Percentiles rank a stretch among this genome's conserved stretches.
Conservation (phyloP, 2,888 invertebrate species). For the Pantelozetes paolii region DNA sequence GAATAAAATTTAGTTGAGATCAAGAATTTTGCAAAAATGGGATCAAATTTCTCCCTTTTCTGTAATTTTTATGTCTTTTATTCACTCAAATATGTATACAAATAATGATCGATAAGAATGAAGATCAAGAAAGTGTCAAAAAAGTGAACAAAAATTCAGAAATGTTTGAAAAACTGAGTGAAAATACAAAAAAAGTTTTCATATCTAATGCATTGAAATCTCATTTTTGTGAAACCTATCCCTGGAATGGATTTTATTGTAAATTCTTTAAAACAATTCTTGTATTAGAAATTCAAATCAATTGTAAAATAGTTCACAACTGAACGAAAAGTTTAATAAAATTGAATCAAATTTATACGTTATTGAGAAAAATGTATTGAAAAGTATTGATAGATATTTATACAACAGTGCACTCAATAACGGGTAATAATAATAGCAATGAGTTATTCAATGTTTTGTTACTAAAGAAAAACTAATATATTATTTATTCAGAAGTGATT, state of each 20-base stretch:
- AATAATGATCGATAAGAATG: conserved; percentile 27
- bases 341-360: too few species aligned
- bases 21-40: not conserved
- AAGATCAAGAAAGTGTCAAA: conserved; percentile 33
- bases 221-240: conserved; percentile 16
- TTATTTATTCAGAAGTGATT: conserved; percentile 13
- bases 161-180: conserved; percentile 2
- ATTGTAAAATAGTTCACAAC: not conserved
- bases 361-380: too few species aligned
- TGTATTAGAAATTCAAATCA: conserved; percentile 33
- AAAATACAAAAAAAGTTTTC: conserved; percentile 8
- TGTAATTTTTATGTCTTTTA: conserved; percentile 12
- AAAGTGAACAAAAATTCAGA: conserved; percentile 7
- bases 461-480: too few species aligned
- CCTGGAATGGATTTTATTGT: conserved; percentile 25
- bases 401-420: too few species aligned
- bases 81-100: conserved; percentile 33
- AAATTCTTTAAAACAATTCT: conserved; percentile 23
- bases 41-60: conserved; percentile 29
- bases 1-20: too few species aligned
- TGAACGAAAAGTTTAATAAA: not conserved
- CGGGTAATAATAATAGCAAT: too few species aligned
- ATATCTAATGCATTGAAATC: not conserved
- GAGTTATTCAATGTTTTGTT: too few species aligned
- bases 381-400: too few species aligned